Base-by-base conservation (phyloP, 1,140 invertebrate genomes). In the Marisa cornuarietis region DNA sequence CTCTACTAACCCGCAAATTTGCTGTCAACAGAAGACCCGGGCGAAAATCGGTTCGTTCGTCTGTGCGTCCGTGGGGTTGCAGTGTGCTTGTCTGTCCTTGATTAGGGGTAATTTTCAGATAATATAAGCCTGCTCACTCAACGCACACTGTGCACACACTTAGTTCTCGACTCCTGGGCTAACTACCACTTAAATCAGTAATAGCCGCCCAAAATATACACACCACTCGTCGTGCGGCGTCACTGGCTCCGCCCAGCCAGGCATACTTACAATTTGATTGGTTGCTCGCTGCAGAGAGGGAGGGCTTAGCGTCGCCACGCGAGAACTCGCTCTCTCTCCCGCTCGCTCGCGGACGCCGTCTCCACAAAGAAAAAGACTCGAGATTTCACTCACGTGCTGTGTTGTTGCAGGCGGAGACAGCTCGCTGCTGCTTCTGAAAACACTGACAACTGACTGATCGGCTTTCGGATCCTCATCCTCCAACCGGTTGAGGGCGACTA, bases 31-130 rank as follows among this genome's bases (percentile, higher is more conserved):
- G 16, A 11, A 58, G 54, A 58, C 54, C 11, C 54, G 16, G 54
- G 11, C 1, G 16, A 18, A 58, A 58, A 65, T 77, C 76, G 49
- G 51, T 77, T 31, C 76, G 76, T 77, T 77, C 63, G 76, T 69
- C 63, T 51, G 76, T 69, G 31, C 65, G 76, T 69, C 65, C 76
- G 42, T 75, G 73, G 54, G 8, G 58, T 76, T 62, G 65, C 76
- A 54, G 76, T 77, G 65, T 65, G 62, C 76, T 69, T 54, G 42
- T 74, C 69, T 66, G 49, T 71, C 65, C 68, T 52, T 83, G 79
- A 83, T 83, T 83, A 83, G 58, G 74, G 82, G 82, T 83, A 83
- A 83, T 83, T 83, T 83, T 79, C 77, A 79, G 77, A 79, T 83
- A 83, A 83, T 77, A 81, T 77, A 72, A 78, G 72, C 79, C 72